Conservation (phyloP, 2,888 invertebrate genomes). For the Pheosia gnoma region DNA sequence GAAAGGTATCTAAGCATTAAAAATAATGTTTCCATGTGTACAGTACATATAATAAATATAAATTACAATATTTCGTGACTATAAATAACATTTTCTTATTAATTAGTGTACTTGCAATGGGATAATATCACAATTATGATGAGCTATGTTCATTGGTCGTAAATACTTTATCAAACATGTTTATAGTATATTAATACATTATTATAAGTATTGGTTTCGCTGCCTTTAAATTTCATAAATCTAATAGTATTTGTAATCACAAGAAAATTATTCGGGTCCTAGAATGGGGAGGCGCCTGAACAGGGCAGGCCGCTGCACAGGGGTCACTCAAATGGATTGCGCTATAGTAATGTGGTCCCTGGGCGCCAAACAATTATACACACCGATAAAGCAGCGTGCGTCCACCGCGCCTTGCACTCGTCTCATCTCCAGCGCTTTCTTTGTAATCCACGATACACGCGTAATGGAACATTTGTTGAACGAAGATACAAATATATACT, state of each 20-base stretch:
- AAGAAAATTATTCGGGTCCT: background rate
- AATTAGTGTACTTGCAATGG: too few species aligned
- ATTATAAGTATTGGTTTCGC: too few species aligned
- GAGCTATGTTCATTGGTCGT: too few species aligned
- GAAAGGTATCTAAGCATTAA: conserved; percentile 13
- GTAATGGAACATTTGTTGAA: conserved; percentile 71
- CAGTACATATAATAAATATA: too few species aligned
- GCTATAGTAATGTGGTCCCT: conserved; percentile 72
- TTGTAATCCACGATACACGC: conserved; percentile 73
- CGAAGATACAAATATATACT: conserved; percentile 77
- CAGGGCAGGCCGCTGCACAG: conserved; percentile 41
- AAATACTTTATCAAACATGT: too few species aligned
- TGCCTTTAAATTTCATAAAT: background rate
- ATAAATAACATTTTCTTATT: too few species aligned
- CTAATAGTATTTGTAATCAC: background rate
- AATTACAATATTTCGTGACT: too few species aligned
- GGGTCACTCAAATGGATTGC: conserved; percentile 79
- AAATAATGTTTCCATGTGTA: background rate
- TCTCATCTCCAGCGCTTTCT: conserved; percentile 65
- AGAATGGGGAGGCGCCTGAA: conserved; percentile 45
- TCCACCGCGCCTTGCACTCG: conserved; percentile 52
- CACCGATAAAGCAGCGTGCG: conserved; percentile 70
- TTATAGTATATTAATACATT: too few species aligned
- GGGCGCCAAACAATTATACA: conserved; percentile 76
- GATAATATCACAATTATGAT: too few species aligned